Evolutionary conservation across 1,140 invertebrate genomes (phyloP).

Genomic region (Drosophila sproati): DNA sequence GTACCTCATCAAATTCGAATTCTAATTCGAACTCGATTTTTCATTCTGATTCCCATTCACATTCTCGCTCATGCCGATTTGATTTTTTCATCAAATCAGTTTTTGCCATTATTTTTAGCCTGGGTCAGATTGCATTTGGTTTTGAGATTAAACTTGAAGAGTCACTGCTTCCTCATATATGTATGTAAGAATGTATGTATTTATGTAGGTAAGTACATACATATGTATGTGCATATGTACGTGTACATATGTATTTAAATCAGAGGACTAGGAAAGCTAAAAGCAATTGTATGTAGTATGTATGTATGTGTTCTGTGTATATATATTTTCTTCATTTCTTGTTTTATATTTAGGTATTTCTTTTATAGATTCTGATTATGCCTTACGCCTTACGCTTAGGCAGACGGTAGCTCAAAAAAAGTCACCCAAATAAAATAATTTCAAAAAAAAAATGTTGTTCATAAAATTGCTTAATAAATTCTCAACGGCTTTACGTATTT

Average conservation of each 20-base stretch:
- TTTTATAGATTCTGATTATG: conserved; percentile 60
- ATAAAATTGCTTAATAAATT: conserved; percentile 22
- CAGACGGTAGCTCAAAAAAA: conserved; percentile 20
- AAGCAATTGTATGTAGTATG: conserved; percentile 71
- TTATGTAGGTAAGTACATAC: conserved; percentile 27
- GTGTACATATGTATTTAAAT: conserved; percentile 62
- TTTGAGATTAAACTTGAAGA: conserved; percentile 41
- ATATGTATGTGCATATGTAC: conserved; percentile 21
- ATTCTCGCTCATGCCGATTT: conserved; percentile 24
- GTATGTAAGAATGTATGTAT: conserved; percentile 22
- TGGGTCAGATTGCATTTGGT: conserved; percentile 37
- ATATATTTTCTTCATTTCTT: conserved; percentile 45
- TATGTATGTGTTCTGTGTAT: conserved; percentile 40
- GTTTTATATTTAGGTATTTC: conserved; percentile 47
- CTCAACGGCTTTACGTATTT: conserved; percentile 51
- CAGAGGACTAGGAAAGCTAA: conserved; percentile 77
- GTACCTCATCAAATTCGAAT: background rate
- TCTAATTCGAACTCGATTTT: background rate
- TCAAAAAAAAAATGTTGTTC: background rate
- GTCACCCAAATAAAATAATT: conserved; percentile 18
- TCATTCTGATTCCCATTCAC: conserved; percentile 6
- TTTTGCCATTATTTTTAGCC: conserved; percentile 29
- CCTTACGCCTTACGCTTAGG: conserved; percentile 12
- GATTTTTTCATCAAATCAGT: conserved; percentile 40
- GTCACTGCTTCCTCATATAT: conserved; percentile 8